Evolutionary conservation across 2,888 invertebrate genomes (phyloP).

Genomic region (Cenopis cana): DNA sequence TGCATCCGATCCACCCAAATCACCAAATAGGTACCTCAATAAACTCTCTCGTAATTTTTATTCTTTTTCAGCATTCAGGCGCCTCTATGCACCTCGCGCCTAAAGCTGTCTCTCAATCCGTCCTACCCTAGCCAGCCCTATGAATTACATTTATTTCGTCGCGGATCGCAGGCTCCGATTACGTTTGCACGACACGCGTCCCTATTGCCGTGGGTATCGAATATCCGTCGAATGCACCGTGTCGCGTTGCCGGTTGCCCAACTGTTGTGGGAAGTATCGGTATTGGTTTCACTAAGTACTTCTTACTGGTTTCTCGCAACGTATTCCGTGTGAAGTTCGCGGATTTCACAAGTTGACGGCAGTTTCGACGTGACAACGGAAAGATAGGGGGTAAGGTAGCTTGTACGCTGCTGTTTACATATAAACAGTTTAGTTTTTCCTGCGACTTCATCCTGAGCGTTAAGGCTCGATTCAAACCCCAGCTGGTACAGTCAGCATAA

Average conservation of each 20-base stretch:
- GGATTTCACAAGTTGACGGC: slow-evolving; percentile 12
- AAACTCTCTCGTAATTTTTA: no score
- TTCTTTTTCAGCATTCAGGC: no score
- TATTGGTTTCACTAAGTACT: slow-evolving; percentile 12
- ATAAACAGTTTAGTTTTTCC: no score
- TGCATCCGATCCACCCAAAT: no score
- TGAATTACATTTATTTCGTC: neutral
- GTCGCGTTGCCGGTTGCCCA: slow-evolving; percentile 20
- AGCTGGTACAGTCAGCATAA: no score
- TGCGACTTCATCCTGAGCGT: no score
- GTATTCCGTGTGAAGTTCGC: slow-evolving; percentile 23
- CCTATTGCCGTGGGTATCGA: slow-evolving; percentile 16
- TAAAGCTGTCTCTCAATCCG: no score
- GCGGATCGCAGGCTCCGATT: neutral
- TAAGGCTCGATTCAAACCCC: no score
- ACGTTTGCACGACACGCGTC: slow-evolving; percentile 11
- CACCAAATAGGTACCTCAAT: no score
- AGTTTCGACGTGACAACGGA: slow-evolving; percentile 1
- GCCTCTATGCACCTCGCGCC: no score
- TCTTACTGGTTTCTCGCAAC: slow-evolving; percentile 24
- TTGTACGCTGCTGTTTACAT: no score
- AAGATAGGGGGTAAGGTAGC: neutral
- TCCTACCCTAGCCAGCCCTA: no score
- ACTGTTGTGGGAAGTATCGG: slow-evolving; percentile 31
- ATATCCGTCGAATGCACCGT: slow-evolving; percentile 10